A percentile compares a stretch with the other conserved stretches of the same genome.
phyloP scores from a whole-genome alignment of 2,113 vertebrate genomes.

The Columba livia region DNA sequence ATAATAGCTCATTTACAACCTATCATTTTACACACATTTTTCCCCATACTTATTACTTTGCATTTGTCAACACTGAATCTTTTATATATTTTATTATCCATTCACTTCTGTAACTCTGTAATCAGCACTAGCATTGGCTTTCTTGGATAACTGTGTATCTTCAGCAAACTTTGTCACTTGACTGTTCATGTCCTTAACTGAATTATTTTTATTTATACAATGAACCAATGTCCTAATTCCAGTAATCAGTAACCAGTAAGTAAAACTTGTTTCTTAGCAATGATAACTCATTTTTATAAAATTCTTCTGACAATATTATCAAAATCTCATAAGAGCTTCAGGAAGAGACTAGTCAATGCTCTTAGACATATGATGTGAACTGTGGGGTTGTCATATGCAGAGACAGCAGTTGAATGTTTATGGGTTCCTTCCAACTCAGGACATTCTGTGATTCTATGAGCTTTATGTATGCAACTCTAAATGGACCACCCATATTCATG shows the following conservation, averaged over 20 bases:
- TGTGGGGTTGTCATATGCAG: too few relatives aligned
- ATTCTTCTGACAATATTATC: background rate
- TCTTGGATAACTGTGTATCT: background rate
- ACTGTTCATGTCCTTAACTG: background rate
- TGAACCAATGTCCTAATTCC: background rate
- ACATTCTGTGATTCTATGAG: too few relatives aligned
- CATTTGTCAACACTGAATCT: background rate
- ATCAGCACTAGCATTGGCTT: background rate
- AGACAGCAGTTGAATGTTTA: too few relatives aligned
- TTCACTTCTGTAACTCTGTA: background rate
- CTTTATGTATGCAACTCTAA: background rate
- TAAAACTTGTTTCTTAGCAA: background rate
- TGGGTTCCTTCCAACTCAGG: too few relatives aligned
- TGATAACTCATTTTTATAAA: background rate
- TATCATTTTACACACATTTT: background rate
- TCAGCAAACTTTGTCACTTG: background rate
- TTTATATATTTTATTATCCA: background rate
- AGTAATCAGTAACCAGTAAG: background rate
- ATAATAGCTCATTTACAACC: background rate
- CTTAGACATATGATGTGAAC: too few relatives aligned
- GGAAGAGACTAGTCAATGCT: too few relatives aligned
- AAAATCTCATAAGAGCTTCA: background rate
- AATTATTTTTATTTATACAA: background rate
- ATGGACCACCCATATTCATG: background rate
- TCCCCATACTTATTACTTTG: background rate